These are phyloP conservation scores for Melipona bicolor DNA, from an alignment of 2,888 invertebrate species.

Conservation along the genomic window DNA sequence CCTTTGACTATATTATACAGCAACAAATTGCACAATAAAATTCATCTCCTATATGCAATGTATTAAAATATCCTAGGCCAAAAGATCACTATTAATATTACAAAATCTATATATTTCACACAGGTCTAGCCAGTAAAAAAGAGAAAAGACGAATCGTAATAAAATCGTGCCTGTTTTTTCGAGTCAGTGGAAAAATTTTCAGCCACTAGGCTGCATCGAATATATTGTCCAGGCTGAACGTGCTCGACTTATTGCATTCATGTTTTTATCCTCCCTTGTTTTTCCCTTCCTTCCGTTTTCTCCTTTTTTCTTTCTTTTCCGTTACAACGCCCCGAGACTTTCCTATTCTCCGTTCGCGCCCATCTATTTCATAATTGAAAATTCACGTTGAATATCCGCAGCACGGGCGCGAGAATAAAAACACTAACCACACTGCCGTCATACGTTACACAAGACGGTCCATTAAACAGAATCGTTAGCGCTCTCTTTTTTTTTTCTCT, in stretches of 20 bases:
- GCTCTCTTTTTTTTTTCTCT: not conserved
- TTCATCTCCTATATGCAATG: too few relatives aligned
- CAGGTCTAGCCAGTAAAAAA: too few relatives aligned
- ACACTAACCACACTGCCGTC: not conserved
- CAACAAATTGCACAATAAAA: too few relatives aligned
- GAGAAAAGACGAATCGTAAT: not conserved
- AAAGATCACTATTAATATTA: too few relatives aligned
- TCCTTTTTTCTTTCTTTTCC: not conserved
- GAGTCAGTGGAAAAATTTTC: not conserved
- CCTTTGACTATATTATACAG: too few relatives aligned
- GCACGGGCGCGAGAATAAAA: constrained; percentile 27
- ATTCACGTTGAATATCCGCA: constrained; percentile 22
- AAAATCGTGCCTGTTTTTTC: not conserved
- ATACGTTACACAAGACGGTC: constrained; percentile 35
- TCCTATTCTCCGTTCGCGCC: not conserved
- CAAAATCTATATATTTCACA: too few relatives aligned
- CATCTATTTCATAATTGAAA: constrained; percentile 43
- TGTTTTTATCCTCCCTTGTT: not conserved
- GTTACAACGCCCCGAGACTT: too few relatives aligned
- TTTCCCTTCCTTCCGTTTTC: not conserved
- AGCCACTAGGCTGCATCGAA: constrained; percentile 1
- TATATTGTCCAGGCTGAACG: not conserved
- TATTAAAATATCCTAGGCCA: too few relatives aligned
- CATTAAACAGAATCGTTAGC: constrained; percentile 44
- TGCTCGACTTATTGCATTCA: constrained; percentile 14